Conservation (phyloP, 1,140 invertebrate genomes). For the Leguminivora glycinivorella region DNA sequence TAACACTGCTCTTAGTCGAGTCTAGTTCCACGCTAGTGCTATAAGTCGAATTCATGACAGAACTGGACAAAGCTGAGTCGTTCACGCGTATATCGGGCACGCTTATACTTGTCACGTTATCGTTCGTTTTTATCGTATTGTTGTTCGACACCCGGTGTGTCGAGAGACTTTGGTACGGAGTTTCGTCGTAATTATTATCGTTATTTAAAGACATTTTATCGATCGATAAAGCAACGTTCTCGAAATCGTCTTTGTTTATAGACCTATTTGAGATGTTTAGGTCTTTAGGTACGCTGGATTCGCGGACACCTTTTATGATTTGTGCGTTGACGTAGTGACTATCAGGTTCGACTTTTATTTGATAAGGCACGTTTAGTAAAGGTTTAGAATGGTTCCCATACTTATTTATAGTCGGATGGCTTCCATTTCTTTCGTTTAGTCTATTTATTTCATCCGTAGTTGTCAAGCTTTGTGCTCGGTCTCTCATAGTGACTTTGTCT, state of each 20-base stretch:
- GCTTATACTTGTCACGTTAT: conserved; percentile 72
- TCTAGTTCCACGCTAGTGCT: conserved; percentile 48
- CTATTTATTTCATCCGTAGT: conserved; percentile 82
- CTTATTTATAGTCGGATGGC: conserved; percentile 61
- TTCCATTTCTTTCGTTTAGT: conserved; percentile 66
- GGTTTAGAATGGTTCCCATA: conserved; percentile 46
- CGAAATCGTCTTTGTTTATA: conserved; percentile 49
- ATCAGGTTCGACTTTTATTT: conserved; percentile 49
- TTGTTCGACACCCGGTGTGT: conserved; percentile 60
- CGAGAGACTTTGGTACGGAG: conserved; percentile 69
- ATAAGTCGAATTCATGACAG: conserved; percentile 59
- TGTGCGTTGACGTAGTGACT: conserved; percentile 74
- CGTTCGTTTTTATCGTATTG: conserved; percentile 58
- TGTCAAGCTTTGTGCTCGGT: conserved; percentile 83
- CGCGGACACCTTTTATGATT: conserved; percentile 65
- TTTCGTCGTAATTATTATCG: conserved; percentile 63
- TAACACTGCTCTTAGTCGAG: conserved; percentile 42
- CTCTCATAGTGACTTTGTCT: conserved; percentile 73
- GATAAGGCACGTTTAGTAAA: conserved; percentile 39
- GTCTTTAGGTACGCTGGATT: conserved; percentile 62
- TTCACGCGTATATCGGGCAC: conserved; percentile 51
- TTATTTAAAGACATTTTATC: conserved; percentile 58
- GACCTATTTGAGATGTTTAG: conserved; percentile 48
- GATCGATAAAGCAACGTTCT: conserved; percentile 44
- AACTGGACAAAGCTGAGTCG: conserved; percentile 58